Evolutionary conservation across 1,140 invertebrate genomes (phyloP).

Genomic region (Penaeus chinensis): DNA sequence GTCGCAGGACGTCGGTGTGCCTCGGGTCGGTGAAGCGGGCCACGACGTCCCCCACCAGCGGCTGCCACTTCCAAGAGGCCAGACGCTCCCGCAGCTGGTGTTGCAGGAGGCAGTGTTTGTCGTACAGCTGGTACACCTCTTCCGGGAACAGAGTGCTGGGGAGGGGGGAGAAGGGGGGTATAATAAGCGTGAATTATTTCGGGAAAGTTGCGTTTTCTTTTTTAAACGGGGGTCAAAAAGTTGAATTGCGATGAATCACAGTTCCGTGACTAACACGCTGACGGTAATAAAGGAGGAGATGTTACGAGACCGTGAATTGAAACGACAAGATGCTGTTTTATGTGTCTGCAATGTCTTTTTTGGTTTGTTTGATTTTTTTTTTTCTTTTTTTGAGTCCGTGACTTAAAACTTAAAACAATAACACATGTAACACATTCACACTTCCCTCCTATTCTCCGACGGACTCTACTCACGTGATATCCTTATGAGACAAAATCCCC

Average conservation of each 20-base stretch:
- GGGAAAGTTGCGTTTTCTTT: background rate
- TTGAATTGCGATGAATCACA: background rate
- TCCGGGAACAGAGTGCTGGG: constrained; percentile 67
- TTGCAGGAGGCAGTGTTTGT: constrained; percentile 68
- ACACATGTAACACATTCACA: background rate
- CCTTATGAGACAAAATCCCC: constrained; percentile 66
- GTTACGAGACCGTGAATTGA: too few relatives aligned
- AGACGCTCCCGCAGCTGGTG: constrained; percentile 68
- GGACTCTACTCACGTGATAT: constrained; percentile 60
- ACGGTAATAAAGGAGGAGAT: too few relatives aligned
- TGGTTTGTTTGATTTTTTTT: too few relatives aligned
- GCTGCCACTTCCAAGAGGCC: constrained; percentile 66
- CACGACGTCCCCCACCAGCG: constrained; percentile 66
- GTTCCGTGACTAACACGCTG: too few relatives aligned
- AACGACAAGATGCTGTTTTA: too few relatives aligned
- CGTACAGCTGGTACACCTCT: constrained; percentile 68
- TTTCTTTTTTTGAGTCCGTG: too few relatives aligned
- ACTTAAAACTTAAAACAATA: too few relatives aligned
- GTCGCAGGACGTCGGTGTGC: constrained; percentile 66
- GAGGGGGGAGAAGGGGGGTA: too few relatives aligned
- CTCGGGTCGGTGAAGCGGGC: constrained; percentile 65
- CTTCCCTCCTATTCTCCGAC: background rate
- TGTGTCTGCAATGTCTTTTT: too few relatives aligned
- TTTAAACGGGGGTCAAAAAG: background rate
- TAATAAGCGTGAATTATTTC: background rate